Conservation (phyloP, 2,797 vertebrate species). For the Syncerus caffer region DNA sequence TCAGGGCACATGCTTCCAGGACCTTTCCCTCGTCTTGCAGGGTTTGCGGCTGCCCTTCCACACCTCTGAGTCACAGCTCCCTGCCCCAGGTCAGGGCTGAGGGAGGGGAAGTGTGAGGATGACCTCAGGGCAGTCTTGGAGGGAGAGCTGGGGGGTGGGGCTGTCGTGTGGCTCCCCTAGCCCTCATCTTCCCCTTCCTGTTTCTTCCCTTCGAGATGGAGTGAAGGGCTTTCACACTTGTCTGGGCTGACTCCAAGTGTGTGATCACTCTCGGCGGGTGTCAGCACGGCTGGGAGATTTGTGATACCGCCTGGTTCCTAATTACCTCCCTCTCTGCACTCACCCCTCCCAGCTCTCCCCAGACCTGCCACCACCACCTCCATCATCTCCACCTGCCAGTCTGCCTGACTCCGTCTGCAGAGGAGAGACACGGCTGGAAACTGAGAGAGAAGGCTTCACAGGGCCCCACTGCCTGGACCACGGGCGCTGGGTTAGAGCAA, state of each 20-base stretch:
- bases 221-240: constrained; percentile 71
- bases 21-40: not conserved
- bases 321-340: constrained; percentile 63
- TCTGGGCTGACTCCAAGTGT: constrained; percentile 66
- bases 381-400: constrained; percentile 10
- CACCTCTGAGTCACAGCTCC: constrained; percentile 39
- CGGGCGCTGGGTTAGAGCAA: not conserved
- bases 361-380: not conserved
- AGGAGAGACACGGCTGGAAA: not conserved
- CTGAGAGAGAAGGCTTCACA: not conserved
- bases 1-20: not conserved
- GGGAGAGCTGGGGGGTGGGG: not conserved
- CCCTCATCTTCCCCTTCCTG: not conserved
- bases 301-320: constrained; percentile 61
- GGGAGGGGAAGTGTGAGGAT: not conserved
- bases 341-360: constrained; percentile 23
- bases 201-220: not conserved
- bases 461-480: not conserved
- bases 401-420: not conserved
- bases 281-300: constrained; percentile 51
- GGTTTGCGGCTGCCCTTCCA: not conserved
- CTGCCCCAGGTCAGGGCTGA: not conserved
- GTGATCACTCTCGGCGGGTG: constrained; percentile 70
- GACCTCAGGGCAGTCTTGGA: not conserved
- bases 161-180: not conserved